Base-by-base conservation (phyloP, 2,888 invertebrate species). In the Hermaeophaga mercurialis region DNA sequence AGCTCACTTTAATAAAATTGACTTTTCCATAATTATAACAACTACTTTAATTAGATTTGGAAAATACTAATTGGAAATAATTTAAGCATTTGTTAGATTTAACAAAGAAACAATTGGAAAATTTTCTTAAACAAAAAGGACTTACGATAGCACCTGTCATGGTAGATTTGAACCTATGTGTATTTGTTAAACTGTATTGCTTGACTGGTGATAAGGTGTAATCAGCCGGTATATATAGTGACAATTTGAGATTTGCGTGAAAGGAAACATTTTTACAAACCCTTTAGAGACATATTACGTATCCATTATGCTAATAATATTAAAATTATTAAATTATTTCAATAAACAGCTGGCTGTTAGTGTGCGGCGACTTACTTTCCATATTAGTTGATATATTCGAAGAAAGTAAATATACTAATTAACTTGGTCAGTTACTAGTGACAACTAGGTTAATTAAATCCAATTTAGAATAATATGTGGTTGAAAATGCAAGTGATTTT, bases 71-170 rank as follows among this genome's bases (percentile, higher is more conserved):
- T n/a, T n/a, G n/a, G n/a, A n/a, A n/a, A n/a, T n/a, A n/a, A n/a
- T n/a, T n/a, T n/a, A n/a, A n/a, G n/a, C n/a, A n/a, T n/a, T n/a
- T n/a, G n/a, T n/a, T n/a, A n/a, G n/a, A n/a, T n/a, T n/a, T n/a
- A n/a, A n/a, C n/a, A n/a, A n/a, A n/a, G n/a, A n/a, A n/a, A n/a
- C n/a, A n/a, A n/a, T n/a, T n/a, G n/a, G n/a, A n/a, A n/a, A n/a
- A n/a, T n/a, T n/a, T n/a, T n/a, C n/a, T n/a, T n/a, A n/a, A n/a
- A n/a, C n/a, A 28, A 39, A 7, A 19, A 17, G 34, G 36, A 72
- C 74, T 73, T 65, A 74, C 74, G 38, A 68, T 56, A 59, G 58
- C 58, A 61, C 64, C 54, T 47, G 65, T 65, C 73, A 73, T 73
- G 61, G 61, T 68, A 55, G 31, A 39, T 46, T 45, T 53, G 49